Conservation (phyloP, 2,113 vertebrate genomes). For the Telmatochromis sp. region DNA sequence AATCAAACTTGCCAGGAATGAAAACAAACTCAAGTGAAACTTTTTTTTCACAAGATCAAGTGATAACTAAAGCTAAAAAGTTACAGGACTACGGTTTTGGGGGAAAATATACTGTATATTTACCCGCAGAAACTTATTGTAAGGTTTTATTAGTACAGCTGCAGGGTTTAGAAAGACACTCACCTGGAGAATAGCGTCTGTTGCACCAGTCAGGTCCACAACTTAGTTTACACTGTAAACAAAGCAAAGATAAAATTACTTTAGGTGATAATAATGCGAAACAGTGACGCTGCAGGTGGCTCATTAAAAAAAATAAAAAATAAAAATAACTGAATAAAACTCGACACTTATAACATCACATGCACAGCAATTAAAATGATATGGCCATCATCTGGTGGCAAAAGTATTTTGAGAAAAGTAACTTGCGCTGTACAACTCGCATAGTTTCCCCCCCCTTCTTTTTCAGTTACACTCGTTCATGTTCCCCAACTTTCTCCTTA, state of each 20-base stretch:
- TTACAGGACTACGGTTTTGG: background rate
- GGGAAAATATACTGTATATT: background rate
- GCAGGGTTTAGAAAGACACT: background rate
- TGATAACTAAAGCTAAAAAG: background rate
- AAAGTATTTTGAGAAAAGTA: background rate
- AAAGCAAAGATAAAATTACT: background rate
- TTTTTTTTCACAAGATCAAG: background rate
- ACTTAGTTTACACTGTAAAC: conserved; percentile 49
- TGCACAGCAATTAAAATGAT: background rate
- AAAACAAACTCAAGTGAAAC: background rate
- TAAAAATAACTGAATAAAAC: background rate
- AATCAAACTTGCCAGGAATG: background rate
- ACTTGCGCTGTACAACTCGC: background rate
- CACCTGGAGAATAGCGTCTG: conserved; percentile 21
- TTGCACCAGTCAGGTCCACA: conserved; percentile 11
- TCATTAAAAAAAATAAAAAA: background rate
- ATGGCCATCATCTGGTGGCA: background rate
- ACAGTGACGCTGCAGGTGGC: background rate
- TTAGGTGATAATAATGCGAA: background rate
- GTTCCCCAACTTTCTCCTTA: background rate
- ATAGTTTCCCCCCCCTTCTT: background rate
- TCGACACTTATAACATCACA: background rate
- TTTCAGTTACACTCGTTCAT: background rate
- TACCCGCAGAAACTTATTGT: background rate
- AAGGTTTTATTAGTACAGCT: background rate